Base-by-base conservation (phyloP, 2,113 vertebrate species). In the Lanius ludovicianus region DNA sequence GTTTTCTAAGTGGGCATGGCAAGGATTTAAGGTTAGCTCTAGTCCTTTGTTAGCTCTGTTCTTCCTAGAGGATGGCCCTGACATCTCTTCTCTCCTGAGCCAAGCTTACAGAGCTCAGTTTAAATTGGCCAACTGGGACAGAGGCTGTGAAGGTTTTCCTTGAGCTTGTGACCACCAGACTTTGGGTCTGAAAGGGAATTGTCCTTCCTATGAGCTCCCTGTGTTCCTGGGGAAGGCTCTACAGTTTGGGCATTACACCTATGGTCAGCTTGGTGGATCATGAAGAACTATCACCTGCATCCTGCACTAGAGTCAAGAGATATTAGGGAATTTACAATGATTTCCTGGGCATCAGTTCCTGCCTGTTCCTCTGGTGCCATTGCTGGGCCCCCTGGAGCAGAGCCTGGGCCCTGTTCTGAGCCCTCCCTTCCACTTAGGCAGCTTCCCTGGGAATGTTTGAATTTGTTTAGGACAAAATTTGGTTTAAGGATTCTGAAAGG, bases 291-390 rank as follows among this genome's bases (percentile, higher is more conserved):
- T 28, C 4, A 3, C 4, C 4, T 46, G 5, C 28, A 18, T 56
- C 63, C n/a, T 55, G 47, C 35, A 12, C 13, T 22, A 42, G 50
- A 46, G 53, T 22, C 33, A 37, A 1, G 19, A 22, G 4, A 7
- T 12, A 6, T 2, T 3, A 12, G n/a, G 44, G n/a, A 67, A 33
- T 47, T 84, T 46, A 12, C 13, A 15, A 0, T 13, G n/a, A 52
- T 28, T 81, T 76, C 52, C 41, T 31, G 57, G 20, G 11, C 39
- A 56, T 49, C 41, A 56, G 20, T 41, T 39, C 31, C 55, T 78
- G 64, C 39, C n/a, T 28, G 15, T 53, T 53, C 28, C 39, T 70
- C n/a, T 62, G 44, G 28, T 70, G 39, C 56, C 30, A 6, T 14
- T 63, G 13, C 65, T 55, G 41, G 28, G 16, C 13, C 74, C 44